These are phyloP conservation scores for Aphelocoma californica DNA, from an alignment of 2,797 vertebrate genomes.

Conservation along the genomic window DNA sequence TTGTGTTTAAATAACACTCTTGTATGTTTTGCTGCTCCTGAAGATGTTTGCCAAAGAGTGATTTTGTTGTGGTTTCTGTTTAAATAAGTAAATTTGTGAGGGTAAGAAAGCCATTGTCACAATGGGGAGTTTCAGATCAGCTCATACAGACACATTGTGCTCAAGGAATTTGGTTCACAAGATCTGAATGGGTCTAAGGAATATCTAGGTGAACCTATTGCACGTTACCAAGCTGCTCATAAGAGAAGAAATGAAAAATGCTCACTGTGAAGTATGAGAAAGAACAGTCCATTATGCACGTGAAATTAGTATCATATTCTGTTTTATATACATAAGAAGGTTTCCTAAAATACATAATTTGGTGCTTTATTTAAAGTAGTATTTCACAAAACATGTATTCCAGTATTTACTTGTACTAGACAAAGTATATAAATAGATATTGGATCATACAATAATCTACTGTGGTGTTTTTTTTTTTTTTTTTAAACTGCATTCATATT, in stretches of 20 bases:
- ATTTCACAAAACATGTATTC: constrained; percentile 56
- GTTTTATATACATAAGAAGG: not conserved
- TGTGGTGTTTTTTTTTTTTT: not conserved
- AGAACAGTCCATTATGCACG: not conserved
- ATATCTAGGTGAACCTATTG: not conserved
- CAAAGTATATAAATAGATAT: constrained; percentile 78
- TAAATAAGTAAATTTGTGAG: not conserved
- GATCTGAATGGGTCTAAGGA: not conserved
- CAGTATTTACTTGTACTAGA: constrained; percentile 78
- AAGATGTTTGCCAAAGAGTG: not conserved
- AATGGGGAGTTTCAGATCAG: not conserved
- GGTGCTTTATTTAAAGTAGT: constrained; percentile 71
- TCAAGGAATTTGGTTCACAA: not conserved
- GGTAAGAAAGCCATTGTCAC: not conserved
- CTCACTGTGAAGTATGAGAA: not conserved
- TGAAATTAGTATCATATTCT: not conserved
- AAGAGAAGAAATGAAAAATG: not conserved
- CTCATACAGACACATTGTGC: not conserved
- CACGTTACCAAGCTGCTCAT: not conserved
- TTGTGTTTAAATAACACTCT: not conserved
- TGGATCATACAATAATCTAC: constrained; percentile 73
- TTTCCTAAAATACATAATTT: not conserved
- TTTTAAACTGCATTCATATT: constrained; percentile 37
- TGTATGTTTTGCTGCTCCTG: not conserved
- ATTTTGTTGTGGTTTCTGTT: not conserved